Conservation (phyloP, 2,888 invertebrate genomes). For the Drosophila vallismaia region DNA sequence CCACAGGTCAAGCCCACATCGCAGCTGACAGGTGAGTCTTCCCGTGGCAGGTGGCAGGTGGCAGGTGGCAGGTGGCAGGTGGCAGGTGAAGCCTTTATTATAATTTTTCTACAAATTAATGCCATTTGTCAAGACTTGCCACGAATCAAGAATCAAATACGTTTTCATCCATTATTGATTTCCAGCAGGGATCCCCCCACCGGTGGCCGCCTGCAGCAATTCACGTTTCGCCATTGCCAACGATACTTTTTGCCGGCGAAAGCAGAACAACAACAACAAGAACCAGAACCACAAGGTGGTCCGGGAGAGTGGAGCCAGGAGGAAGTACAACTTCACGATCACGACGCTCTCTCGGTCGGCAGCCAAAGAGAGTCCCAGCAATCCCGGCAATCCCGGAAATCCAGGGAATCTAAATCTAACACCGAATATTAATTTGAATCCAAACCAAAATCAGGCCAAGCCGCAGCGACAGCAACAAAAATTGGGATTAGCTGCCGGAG, state of each 20-base stretch:
- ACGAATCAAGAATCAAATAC: too few species aligned
- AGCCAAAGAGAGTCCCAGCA: constrained; percentile 45
- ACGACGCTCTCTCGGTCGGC: constrained; percentile 81
- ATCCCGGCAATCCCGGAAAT: not conserved
- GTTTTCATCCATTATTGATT: not conserved
- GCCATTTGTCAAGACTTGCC: too few species aligned
- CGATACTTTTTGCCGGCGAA: constrained; percentile 70
- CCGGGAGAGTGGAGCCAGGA: constrained; percentile 69
- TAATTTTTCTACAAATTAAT: too few species aligned
- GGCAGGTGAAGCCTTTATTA: too few species aligned
- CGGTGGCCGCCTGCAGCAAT: constrained; percentile 67
- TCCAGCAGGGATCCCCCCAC: constrained; percentile 23
- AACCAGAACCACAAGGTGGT: constrained; percentile 67
- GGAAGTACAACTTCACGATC: constrained; percentile 83
- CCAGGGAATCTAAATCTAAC: constrained; percentile 13
- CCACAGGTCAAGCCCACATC: constrained; percentile 60
- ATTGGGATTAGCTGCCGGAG: not conserved
- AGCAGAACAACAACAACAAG: constrained; percentile 72
- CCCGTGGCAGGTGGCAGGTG: too few species aligned
- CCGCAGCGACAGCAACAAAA: constrained; percentile 32
- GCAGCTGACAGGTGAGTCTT: constrained; percentile 35
- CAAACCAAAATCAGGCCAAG: constrained; percentile 42
- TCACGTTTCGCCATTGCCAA: constrained; percentile 75
- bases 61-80: too few species aligned
- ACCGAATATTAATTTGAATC: constrained; percentile 23